Base-by-base conservation (phyloP, 2,797 vertebrate genomes). In the Falco columbarius region DNA sequence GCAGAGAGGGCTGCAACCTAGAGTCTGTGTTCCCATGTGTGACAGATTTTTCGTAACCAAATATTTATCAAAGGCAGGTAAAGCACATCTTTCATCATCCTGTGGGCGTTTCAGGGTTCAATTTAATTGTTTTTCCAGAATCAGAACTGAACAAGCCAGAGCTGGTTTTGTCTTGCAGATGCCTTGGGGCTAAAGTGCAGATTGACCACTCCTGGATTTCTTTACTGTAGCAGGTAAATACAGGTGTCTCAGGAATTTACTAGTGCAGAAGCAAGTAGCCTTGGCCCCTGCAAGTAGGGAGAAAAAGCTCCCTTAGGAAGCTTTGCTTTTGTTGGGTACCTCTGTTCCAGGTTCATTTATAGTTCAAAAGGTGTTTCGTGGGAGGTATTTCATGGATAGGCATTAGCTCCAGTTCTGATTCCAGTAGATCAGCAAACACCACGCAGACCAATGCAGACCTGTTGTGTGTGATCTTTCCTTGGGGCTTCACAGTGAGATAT, bases 41-140 rank as follows among this genome's bases (percentile, higher is more conserved):
- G 36, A 40, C 40, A 77, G 67, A 22, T 12, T 85, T 89, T 76
- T 85, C 52, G 54, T 63, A 32, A 61, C 30, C 65, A 77, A 88
- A 86, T 94, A 86, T 91, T 93, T 90, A 72, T 75, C 38, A 49
- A 90, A 90, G 79, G 76, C 58, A 81, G 54, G 75, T 61, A 74
- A 77, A 89, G 47, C 51, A 81, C 61, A 52, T 62, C 61, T 7
- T 36, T 86, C 12, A 4, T 87, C 81, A 81, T 42, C 61, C 38
- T 40, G n/a, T 68, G 44, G 51, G 52, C 23, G 66, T 80, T 75
- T 86, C 55, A 83, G 87, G 55, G 71, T 67, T 89, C 3, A 1
- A 44, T 93, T 68, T 79, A 74, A 84, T 86, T 81, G 58, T 70
- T 95, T 91, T 89, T 85, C 87, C 2, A 1, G 58, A 52, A 74